These are phyloP conservation scores for Crocallis elinguaria DNA, from an alignment of 2,888 invertebrate genomes.

Conservation along the genomic window DNA sequence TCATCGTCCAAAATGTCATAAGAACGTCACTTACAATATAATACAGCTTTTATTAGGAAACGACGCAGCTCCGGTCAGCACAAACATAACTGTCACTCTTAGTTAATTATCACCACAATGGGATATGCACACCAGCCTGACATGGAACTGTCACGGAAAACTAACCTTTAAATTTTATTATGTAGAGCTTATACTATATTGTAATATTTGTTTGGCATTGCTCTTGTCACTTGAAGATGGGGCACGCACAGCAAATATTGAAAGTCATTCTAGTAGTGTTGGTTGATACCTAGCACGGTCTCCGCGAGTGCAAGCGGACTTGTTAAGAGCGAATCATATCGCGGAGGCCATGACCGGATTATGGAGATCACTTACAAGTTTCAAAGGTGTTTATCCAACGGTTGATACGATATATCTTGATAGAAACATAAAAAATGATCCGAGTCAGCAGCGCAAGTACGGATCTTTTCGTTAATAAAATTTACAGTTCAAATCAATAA, in stretches of 20 bases:
- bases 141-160: constrained; percentile 12
- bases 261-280: constrained; percentile 20
- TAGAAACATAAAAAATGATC: too few species aligned
- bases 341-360: constrained; percentile 23
- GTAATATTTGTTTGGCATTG: constrained; percentile 8
- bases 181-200: background rate
- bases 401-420: too few species aligned
- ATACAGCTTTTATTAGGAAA: constrained; percentile 49
- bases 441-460: too few species aligned
- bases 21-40: constrained; percentile 28
- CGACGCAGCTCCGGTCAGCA: constrained; percentile 44
- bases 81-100: constrained; percentile 56
- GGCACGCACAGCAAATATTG: constrained; percentile 31
- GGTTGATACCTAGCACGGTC: constrained; percentile 25
- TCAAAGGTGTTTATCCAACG: constrained; percentile 1
- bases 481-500: too few species aligned
- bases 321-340: constrained; percentile 3
- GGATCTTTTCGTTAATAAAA: too few species aligned
- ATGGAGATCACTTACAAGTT: constrained; percentile 16
- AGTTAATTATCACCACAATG: constrained; percentile 50
- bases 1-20: constrained; percentile 18
- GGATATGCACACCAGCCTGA: constrained; percentile 32
- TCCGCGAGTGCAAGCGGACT: constrained; percentile 7
- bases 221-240: constrained; percentile 20
- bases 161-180: background rate